phyloP scores from a whole-genome alignment of 2,797 vertebrate species.

The Eidolon dupreanum region DNA sequence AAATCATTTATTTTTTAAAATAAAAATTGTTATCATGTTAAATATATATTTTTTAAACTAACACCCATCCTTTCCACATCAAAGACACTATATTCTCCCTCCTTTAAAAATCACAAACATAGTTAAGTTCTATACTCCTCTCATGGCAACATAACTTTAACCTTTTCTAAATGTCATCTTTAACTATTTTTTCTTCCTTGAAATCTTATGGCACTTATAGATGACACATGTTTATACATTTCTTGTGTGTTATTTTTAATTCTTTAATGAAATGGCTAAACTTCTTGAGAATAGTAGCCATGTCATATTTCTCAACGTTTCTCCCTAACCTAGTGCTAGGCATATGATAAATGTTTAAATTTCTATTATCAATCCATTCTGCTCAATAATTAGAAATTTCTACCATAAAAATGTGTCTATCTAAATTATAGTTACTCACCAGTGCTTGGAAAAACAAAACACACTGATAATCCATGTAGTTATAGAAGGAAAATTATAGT shows the following conservation, averaged over 20 bases:
- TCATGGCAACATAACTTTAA: not conserved
- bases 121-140: not conserved
- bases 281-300: not conserved
- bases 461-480: conserved; percentile 21
- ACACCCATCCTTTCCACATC: not conserved
- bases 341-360: not conserved
- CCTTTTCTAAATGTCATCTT: not conserved
- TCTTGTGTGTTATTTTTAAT: not conserved
- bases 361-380: not conserved
- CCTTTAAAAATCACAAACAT: not conserved
- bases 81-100: not conserved
- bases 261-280: not conserved
- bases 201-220: not conserved
- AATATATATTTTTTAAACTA: not conserved
- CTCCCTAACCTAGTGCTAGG: not conserved
- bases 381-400: not conserved
- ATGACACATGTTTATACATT: not conserved
- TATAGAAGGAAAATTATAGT: conserved; percentile 60
- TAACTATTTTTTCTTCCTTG: not conserved
- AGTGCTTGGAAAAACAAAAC: conserved; percentile 12
- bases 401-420: not conserved
- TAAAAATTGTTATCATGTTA: not conserved
- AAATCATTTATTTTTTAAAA: not conserved
- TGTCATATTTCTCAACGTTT: not conserved
- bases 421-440: conserved; percentile 36